phyloP scores from a whole-genome alignment of 2,797 vertebrate species.

The Pagetopsis macropterus region DNA sequence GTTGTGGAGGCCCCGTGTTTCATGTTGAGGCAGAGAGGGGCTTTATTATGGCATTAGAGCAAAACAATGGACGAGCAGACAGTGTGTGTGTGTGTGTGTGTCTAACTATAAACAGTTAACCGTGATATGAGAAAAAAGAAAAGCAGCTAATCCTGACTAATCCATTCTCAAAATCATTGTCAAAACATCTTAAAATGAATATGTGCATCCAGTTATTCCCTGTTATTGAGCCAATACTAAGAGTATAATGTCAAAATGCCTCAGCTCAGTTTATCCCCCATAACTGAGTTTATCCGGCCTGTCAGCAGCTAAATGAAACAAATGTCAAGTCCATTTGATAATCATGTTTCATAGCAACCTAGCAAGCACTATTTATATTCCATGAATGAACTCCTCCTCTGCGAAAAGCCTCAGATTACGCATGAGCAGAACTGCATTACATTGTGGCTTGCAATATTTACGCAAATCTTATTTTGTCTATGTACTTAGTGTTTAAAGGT shows the following conservation, averaged over 20 bases:
- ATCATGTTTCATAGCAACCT: constrained; percentile 48
- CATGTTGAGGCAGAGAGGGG: constrained; percentile 39
- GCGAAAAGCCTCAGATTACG: constrained; percentile 17
- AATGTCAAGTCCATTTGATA: constrained; percentile 18
- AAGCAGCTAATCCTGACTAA: neutral
- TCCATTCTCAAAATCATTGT: neutral
- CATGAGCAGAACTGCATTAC: constrained; percentile 5
- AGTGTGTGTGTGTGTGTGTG: neutral
- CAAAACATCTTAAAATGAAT: neutral
- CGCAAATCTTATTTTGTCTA: constrained; percentile 3
- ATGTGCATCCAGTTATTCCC: neutral
- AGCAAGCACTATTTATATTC: neutral
- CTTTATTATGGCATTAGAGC: constrained; percentile 56
- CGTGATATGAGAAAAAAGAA: neutral
- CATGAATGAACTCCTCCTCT: constrained; percentile 18
- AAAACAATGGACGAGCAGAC: constrained; percentile 11
- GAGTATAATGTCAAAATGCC: neutral
- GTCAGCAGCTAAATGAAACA: neutral
- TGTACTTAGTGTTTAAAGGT: constrained; percentile 29
- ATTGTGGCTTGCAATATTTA: constrained; percentile 10
- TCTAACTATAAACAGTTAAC: neutral
- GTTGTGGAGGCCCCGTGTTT: constrained; percentile 59
- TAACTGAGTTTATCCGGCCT: neutral
- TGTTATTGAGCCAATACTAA: neutral
- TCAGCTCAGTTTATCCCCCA: neutral